Conservation (phyloP, 1,140 invertebrate species). For the Caenorhabditis tropicalis region DNA sequence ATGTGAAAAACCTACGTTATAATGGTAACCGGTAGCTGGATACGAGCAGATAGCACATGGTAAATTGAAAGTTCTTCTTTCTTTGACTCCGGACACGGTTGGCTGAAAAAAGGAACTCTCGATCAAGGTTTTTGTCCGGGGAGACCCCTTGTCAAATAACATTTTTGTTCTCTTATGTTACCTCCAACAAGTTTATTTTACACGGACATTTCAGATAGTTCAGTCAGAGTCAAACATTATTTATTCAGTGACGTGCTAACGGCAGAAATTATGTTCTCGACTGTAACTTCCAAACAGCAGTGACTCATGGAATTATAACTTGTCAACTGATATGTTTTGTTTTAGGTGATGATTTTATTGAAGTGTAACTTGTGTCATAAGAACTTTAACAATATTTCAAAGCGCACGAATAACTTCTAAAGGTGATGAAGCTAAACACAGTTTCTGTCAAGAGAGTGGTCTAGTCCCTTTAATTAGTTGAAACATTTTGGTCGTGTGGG, state of each 20-base stretch:
- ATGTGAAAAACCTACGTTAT: slow-evolving; percentile 21
- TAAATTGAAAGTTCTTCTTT: slow-evolving; percentile 32
- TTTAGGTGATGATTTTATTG: neutral
- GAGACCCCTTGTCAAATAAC: neutral
- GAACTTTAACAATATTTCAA: no score
- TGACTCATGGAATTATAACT: slow-evolving; percentile 19
- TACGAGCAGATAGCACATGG: slow-evolving; percentile 27
- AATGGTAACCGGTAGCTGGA: slow-evolving; percentile 39
- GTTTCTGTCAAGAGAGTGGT: no score
- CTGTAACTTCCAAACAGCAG: neutral
- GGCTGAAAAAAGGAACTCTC: neutral
- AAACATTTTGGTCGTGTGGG: neutral
- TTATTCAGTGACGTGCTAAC: slow-evolving; percentile 33
- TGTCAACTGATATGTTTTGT: slow-evolving; percentile 19
- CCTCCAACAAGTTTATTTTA: neutral
- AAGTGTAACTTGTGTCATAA: neutral
- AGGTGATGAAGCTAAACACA: no score
- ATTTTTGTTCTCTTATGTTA: neutral
- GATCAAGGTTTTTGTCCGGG: neutral
- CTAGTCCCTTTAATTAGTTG: neutral
- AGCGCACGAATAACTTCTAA: no score
- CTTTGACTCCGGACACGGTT: slow-evolving; percentile 11
- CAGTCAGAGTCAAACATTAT: slow-evolving; percentile 45
- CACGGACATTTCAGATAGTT: neutral
- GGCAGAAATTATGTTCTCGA: neutral